Evolutionary conservation across 2,888 invertebrate species (phyloP).

Genomic region (Anticlea derivata): DNA sequence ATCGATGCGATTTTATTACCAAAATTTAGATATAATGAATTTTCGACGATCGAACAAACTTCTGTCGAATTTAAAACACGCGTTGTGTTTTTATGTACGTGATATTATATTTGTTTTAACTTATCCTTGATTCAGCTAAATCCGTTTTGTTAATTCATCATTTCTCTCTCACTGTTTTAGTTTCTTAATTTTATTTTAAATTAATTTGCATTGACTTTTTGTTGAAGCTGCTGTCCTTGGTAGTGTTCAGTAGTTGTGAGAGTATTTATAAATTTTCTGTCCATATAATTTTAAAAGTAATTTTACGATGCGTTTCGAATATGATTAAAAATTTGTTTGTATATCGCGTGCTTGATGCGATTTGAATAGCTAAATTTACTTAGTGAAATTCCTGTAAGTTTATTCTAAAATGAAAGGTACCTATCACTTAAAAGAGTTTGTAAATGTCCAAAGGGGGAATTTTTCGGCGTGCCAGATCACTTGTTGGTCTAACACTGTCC

Average conservation of each 20-base stretch:
- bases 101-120: constrained; percentile 35
- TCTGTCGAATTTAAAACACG: constrained; percentile 32
- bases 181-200: constrained; percentile 4
- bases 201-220: constrained; percentile 22
- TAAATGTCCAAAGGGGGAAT: constrained; percentile 17
- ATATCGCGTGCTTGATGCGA: constrained; percentile 57
- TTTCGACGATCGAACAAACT: constrained; percentile 35
- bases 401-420: constrained; percentile 14
- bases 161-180: constrained; percentile 22
- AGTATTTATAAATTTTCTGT: constrained; percentile 28
- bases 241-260: constrained; percentile 40
- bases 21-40: constrained; percentile 48
- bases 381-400: constrained; percentile 21
- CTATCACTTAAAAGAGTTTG: constrained; percentile 7
- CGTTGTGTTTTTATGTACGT: constrained; percentile 30
- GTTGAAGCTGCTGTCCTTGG: constrained; percentile 16
- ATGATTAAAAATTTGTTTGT: constrained; percentile 42
- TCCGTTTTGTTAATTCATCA: constrained; percentile 3
- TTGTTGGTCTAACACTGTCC: not conserved
- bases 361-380: constrained; percentile 67
- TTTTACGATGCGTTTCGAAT: constrained; percentile 38
- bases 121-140: constrained; percentile 13
- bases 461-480: constrained; percentile 2
- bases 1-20: constrained; percentile 54
- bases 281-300: constrained; percentile 61